A percentile compares a stretch with the other conserved stretches of the same genome.
phyloP scores from a whole-genome alignment of 2,888 invertebrate species.

The Microchrysa polita region DNA sequence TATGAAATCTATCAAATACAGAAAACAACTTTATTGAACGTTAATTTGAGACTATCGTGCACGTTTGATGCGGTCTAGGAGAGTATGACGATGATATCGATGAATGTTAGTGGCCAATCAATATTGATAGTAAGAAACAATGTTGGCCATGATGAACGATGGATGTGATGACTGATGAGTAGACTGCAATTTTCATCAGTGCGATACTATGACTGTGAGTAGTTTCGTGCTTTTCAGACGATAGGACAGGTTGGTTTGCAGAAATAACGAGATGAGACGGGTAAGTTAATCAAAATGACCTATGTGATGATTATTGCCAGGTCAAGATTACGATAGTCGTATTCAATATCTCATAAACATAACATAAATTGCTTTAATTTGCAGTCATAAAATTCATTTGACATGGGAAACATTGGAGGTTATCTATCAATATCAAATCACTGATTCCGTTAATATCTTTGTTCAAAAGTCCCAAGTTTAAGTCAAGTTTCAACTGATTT shows the following conservation, averaged over 20 bases:
- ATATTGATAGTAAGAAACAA: neutral
- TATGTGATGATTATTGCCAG: constrained; percentile 5
- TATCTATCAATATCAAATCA: no score
- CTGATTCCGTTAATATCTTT: no score
- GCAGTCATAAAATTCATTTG: constrained; percentile 4
- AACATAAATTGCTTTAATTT: constrained; percentile 11
- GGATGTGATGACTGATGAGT: neutral
- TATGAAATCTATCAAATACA: neutral
- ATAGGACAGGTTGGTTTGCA: neutral
- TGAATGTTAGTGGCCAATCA: constrained; percentile 11
- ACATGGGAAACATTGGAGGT: no score
- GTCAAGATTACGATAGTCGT: neutral
- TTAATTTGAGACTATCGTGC: neutral
- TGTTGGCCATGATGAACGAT: constrained; percentile 16
- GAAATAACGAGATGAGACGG: neutral
- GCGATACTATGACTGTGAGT: neutral
- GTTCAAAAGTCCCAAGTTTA: no score
- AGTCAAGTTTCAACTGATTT: no score
- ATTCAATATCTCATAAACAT: constrained; percentile 23
- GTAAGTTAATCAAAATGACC: constrained; percentile 34
- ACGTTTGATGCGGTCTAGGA: neutral
- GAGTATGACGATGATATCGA: neutral
- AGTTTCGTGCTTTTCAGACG: neutral
- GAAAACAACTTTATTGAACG: constrained; percentile 2
- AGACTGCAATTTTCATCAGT: no score